Evolutionary conservation across 2,888 invertebrate species (phyloP).

Genomic region (Acrobasis suavella): DNA sequence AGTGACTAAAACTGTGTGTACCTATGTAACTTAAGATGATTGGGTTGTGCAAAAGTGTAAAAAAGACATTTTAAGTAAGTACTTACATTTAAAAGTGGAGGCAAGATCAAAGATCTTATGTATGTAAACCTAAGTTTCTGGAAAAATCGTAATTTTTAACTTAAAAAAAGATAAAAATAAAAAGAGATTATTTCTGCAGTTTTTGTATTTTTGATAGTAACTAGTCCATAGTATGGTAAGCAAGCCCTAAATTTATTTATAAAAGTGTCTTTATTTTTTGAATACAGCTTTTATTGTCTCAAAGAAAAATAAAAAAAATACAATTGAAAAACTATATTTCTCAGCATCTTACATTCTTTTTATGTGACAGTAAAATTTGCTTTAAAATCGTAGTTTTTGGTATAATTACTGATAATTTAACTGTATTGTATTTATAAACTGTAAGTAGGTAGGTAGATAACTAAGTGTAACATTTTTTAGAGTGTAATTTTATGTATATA

Average conservation of each 20-base stretch:
- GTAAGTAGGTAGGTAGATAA: no score
- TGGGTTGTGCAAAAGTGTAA: not conserved
- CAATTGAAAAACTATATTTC: no score
- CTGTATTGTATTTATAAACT: no score
- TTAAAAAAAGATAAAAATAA: not conserved
- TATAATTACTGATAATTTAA: no score
- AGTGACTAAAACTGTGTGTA: not conserved
- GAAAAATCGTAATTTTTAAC: not conserved
- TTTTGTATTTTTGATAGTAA: constrained; percentile 4
- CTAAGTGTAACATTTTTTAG: no score
- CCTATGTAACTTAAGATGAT: not conserved
- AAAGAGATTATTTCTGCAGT: not conserved
- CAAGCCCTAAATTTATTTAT: not conserved
- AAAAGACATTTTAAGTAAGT: not conserved
- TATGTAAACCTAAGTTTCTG: not conserved
- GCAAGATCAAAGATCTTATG: not conserved
- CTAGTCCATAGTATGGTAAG: constrained; percentile 11
- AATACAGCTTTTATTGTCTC: no score
- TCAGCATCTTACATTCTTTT: no score
- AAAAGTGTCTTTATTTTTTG: not conserved
- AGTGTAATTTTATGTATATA: no score
- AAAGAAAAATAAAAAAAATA: no score
- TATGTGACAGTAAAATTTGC: no score
- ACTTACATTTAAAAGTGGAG: not conserved
- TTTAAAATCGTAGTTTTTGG: no score